Percentiles rank a stretch among this genome's conserved stretches.
phyloP scores from a whole-genome alignment of 30 jellyfish, hydroid and myxozoan genomes.

The Aurelia coerulea region DNA sequence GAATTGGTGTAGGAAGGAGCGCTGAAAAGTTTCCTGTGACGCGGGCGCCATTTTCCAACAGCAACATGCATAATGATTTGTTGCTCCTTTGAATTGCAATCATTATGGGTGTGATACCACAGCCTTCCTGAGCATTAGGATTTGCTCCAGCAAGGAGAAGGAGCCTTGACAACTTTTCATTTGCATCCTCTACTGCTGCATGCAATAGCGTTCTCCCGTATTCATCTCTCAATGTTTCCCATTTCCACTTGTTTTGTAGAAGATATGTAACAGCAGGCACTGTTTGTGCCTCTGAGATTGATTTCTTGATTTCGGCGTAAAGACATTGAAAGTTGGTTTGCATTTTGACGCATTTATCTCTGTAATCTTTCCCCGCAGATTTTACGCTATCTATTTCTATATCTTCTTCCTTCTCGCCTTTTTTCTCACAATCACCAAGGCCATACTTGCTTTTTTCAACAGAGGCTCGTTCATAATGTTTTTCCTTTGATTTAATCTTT shows the following conservation, averaged over 20 bases:
- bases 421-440: not conserved
- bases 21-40: not conserved
- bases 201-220: not conserved
- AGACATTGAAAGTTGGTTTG: not conserved
- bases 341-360: not conserved
- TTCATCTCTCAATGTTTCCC: not conserved
- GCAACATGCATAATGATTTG: not conserved
- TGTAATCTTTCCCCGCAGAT: not conserved
- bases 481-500: not conserved
- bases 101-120: not conserved
- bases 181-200: not conserved
- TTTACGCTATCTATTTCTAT: not conserved
- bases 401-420: not conserved
- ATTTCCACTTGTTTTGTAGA: not conserved
- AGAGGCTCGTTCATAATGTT: not conserved
- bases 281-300: not conserved
- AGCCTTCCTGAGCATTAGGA: not conserved
- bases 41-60: not conserved
- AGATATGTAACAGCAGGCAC: not conserved
- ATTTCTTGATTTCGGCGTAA: not conserved
- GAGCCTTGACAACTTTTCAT: no score
- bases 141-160: conserved; percentile 1
- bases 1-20: not conserved
- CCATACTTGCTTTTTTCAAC: not conserved
- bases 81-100: not conserved